A percentile compares a stretch with the other conserved stretches of the same genome.
Conservation (phyloP, 2,797 vertebrate species). For the Alcedo quadribrachys region DNA sequence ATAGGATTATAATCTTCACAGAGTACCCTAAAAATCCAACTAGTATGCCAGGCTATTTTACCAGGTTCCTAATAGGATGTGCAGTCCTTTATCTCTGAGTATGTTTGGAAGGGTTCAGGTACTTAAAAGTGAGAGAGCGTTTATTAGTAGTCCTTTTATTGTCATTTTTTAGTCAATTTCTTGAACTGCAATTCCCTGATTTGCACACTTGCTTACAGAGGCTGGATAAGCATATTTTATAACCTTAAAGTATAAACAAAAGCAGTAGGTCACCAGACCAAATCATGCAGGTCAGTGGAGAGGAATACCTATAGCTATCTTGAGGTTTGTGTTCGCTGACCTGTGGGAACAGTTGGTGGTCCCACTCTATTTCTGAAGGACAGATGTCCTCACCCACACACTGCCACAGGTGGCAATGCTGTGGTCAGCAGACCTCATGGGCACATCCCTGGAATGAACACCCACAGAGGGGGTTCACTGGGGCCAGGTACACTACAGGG, state of each 20-base stretch:
- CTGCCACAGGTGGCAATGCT: constrained; percentile 11
- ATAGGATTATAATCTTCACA: constrained; percentile 51
- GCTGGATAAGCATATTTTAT: constrained; percentile 62
- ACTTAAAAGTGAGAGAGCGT: neutral
- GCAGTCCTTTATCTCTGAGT: neutral
- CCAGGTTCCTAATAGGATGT: constrained; percentile 32
- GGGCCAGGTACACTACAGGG: neutral
- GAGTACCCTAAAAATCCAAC: constrained; percentile 38
- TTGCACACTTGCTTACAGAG: constrained; percentile 17
- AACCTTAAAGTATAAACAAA: constrained; percentile 59
- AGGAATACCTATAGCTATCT: constrained; percentile 48
- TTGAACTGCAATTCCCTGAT: neutral
- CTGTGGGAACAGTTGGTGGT: constrained; percentile 63
- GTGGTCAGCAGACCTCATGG: neutral
- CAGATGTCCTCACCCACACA: neutral
- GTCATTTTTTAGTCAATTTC: constrained; percentile 2
- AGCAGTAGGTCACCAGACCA: constrained; percentile 60
- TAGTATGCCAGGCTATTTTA: neutral
- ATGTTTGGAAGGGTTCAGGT: constrained; percentile 25
- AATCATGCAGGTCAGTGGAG: constrained; percentile 70
- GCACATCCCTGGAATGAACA: neutral
- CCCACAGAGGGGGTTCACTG: neutral
- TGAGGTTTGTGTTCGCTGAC: constrained; percentile 46
- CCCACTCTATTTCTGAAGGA: constrained; percentile 20
- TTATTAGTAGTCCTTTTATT: neutral